Evolutionary conservation across 1,140 invertebrate species (phyloP).

Genomic region (Ridgeia piscesae): DNA sequence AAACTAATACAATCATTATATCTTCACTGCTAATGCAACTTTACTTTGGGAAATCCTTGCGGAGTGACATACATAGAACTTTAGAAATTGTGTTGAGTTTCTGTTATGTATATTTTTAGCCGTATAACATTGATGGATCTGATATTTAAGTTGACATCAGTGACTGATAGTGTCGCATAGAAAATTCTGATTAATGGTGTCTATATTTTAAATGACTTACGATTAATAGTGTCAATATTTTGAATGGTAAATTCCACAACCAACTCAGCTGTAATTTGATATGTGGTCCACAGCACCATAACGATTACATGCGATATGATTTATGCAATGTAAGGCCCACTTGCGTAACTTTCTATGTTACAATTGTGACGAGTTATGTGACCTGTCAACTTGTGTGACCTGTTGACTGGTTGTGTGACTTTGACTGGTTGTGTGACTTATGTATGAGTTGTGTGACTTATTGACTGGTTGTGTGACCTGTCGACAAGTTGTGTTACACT

Average conservation of each 20-base stretch:
- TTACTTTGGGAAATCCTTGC: background rate
- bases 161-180: background rate
- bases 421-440: too few relatives aligned
- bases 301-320: too few relatives aligned
- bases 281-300: too few relatives aligned
- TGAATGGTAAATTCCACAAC: too few relatives aligned
- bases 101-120: background rate
- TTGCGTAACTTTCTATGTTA: background rate
- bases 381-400: too few relatives aligned
- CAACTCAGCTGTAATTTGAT: too few relatives aligned
- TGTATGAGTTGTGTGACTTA: too few relatives aligned
- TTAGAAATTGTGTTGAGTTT: background rate
- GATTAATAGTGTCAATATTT: too few relatives aligned
- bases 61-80: too few relatives aligned
- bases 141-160: background rate
- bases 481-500: background rate
- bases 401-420: background rate
- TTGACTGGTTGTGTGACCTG: background rate
- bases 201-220: background rate
- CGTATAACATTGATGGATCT: background rate
- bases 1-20: slow-evolving; percentile 32
- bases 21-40: background rate
- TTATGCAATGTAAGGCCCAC: too few relatives aligned
- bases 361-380: too few relatives aligned
- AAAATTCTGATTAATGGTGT: background rate